These are phyloP conservation scores for Tapera naevia DNA, from an alignment of 2,797 vertebrate genomes.

Conservation along the genomic window DNA sequence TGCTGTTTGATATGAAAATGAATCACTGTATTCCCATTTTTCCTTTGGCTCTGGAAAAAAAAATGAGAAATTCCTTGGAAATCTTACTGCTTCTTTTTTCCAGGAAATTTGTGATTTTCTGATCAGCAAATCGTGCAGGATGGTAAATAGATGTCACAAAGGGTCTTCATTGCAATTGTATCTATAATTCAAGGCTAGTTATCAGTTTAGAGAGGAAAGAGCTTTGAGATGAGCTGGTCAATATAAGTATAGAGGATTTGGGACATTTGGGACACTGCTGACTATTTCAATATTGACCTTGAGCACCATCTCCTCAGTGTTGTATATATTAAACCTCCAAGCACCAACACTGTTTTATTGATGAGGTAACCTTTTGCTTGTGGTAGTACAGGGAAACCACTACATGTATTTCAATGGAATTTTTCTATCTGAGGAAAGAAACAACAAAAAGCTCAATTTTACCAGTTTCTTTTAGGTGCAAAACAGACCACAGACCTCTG, in stretches of 20 bases:
- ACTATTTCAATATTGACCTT: constrained; percentile 55
- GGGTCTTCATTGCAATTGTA: background rate
- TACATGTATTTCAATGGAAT: background rate
- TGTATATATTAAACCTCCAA: constrained; percentile 14
- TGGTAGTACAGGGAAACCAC: background rate
- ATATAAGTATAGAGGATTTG: background rate
- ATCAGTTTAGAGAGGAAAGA: background rate
- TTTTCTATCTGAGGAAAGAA: constrained; percentile 30
- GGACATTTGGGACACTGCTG: constrained; percentile 25
- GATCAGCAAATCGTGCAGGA: background rate
- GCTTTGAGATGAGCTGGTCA: background rate
- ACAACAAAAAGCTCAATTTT: constrained; percentile 20
- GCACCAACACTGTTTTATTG: constrained; percentile 25
- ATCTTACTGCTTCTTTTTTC: background rate
- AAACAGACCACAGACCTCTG: constrained; percentile 19
- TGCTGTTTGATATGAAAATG: background rate
- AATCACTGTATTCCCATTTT: background rate
- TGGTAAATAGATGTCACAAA: background rate
- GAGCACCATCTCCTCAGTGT: background rate
- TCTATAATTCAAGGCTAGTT: background rate
- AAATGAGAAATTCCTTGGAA: background rate
- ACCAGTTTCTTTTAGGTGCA: constrained; percentile 3
- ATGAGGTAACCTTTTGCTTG: constrained; percentile 52
- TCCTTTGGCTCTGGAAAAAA: background rate
- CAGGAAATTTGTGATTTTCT: background rate